phyloP scores from a whole-genome alignment of 2,113 vertebrate genomes.

The Eulemur rufifrons region DNA sequence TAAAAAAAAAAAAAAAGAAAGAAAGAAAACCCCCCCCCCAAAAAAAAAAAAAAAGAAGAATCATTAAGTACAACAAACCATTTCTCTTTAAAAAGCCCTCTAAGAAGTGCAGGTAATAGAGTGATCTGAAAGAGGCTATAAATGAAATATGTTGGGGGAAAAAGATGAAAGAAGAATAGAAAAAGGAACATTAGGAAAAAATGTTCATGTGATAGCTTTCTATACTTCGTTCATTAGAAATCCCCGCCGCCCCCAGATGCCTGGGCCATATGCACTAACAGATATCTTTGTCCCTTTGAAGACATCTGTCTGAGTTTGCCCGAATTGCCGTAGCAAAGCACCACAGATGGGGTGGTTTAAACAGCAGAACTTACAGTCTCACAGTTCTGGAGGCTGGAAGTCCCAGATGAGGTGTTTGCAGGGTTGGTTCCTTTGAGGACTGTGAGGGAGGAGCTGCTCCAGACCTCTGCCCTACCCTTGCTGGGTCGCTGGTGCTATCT shows the following conservation, averaged over 20 bases:
- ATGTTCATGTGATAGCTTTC: not conserved
- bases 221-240: not conserved
- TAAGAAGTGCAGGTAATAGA: not conserved
- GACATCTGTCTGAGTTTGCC: not conserved
- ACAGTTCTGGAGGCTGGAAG: not conserved
- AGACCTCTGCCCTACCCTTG: not conserved
- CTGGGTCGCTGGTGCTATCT: not conserved
- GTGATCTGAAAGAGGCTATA: not conserved
- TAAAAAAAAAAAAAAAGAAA: too few relatives aligned
- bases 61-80: not conserved
- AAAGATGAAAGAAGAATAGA: not conserved
- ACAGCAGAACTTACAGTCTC: not conserved
- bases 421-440: too few relatives aligned
- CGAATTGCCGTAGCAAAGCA: not conserved
- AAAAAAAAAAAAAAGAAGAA: not conserved
- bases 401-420: not conserved
- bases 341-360: not conserved
- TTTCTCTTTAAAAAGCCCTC: not conserved
- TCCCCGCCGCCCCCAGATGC: not conserved
- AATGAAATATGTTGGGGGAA: not conserved
- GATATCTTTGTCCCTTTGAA: not conserved
- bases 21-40: too few relatives aligned
- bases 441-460: not conserved
- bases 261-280: not conserved
- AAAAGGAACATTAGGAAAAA: not conserved